phyloP scores from a whole-genome alignment of 1,140 invertebrate genomes.

The Pemphigus obesinymphae region DNA sequence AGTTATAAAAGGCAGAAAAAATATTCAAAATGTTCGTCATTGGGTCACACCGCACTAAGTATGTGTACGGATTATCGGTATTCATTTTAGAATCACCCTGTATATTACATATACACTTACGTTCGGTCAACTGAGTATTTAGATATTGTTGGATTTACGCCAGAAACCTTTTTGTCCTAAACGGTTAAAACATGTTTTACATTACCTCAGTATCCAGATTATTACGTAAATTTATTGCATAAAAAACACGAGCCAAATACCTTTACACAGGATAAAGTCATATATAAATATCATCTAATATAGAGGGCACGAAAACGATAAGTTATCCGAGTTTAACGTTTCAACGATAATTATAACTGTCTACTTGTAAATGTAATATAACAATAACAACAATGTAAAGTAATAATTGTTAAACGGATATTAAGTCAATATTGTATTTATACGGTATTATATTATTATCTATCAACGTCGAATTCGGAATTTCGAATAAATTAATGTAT shows the following conservation, averaged over 20 bases:
- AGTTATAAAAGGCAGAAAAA: too few relatives aligned
- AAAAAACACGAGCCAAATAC: not conserved
- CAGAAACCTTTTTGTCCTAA: conserved; percentile 15
- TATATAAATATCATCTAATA: not conserved
- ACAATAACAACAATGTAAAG: too few relatives aligned
- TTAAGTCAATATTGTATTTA: too few relatives aligned
- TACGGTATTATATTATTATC: too few relatives aligned
- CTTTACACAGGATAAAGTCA: not conserved
- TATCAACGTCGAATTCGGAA: too few relatives aligned
- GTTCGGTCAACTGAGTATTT: not conserved
- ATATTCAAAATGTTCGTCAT: too few relatives aligned
- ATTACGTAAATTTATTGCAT: conserved; percentile 17
- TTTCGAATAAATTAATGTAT: too few relatives aligned
- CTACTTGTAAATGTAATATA: not conserved
- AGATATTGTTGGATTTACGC: conserved; percentile 1
- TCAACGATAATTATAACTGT: not conserved
- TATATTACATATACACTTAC: not conserved
- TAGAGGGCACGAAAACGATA: not conserved
- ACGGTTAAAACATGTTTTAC: conserved; percentile 9
- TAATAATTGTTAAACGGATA: too few relatives aligned
- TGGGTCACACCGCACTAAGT: too few relatives aligned
- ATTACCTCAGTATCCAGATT: conserved; percentile 16
- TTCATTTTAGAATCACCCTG: too few relatives aligned
- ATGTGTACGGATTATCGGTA: too few relatives aligned
- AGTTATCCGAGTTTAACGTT: not conserved